phyloP scores from a whole-genome alignment of 2,888 invertebrate species.

The Caenorhabditis sp. region DNA sequence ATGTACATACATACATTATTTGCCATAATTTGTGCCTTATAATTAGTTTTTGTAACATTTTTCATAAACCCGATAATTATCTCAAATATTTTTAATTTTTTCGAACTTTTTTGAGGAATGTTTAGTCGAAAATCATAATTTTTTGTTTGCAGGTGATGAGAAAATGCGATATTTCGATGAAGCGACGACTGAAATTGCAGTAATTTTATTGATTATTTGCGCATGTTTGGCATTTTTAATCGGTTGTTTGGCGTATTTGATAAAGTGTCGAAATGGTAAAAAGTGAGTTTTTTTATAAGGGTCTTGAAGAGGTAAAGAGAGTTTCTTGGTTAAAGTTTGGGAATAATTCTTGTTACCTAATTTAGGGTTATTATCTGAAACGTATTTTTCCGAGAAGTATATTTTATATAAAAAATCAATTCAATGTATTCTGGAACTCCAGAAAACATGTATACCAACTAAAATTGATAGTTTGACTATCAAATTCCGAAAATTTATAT shows the following conservation, averaged over 20 bases:
- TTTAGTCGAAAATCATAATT: not conserved
- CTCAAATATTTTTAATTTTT: not conserved
- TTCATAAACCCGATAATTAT: not conserved
- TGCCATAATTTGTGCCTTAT: not conserved
- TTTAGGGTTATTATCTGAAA: too few species aligned
- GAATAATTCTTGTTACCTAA: too few species aligned
- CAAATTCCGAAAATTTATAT: too few species aligned
- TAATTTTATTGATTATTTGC: not conserved
- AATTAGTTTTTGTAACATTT: not conserved
- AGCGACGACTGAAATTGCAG: slow-evolving; percentile 6
- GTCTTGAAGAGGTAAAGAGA: too few species aligned
- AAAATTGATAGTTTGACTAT: too few species aligned
- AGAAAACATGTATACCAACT: too few species aligned
- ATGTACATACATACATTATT: not conserved
- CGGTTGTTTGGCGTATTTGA: not conserved
- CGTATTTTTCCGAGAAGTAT: too few species aligned
- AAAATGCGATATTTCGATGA: slow-evolving; percentile 2
- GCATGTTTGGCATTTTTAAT: not conserved
- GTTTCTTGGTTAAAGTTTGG: not conserved
- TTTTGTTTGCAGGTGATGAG: not conserved
- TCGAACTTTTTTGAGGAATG: not conserved
- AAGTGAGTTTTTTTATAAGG: not conserved
- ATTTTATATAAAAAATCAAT: too few species aligned
- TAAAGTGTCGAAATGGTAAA: not conserved
- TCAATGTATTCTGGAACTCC: too few species aligned